Evolutionary conservation across 2,113 vertebrate genomes (phyloP), one percentile per base, ranked within the genome.

Genomic region (Vanacampus margaritifer): DNA sequence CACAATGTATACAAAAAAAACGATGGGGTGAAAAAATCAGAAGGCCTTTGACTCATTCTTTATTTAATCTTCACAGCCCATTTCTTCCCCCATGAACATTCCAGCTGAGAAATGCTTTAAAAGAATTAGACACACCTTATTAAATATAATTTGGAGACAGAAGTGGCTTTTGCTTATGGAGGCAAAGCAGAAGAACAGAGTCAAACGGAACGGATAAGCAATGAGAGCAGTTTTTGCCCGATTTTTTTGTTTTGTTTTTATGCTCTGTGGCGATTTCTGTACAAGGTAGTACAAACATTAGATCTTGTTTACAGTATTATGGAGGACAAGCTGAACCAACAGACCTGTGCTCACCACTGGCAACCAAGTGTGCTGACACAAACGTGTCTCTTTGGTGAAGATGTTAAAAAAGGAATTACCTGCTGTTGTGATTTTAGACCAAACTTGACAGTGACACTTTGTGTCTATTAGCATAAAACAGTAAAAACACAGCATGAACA

Each of bases 61-160:
- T n/a, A 61, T 24, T 61, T 41, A 41, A 24, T 61, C 12, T 61
- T 41, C 36, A 61, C 36, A 61, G 59, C 28, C n/a, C 36, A 61
- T 61, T 61, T 61, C 59, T 11, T 41, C n/a, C 36, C 7, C 12
- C 6, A 41, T 23, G 37, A 61, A 24, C n/a, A 41, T 14, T 41
- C 36, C 37, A 37, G 32, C 36, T 39, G 32, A 60, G 5, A 60
- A 19, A 39, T 60, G 32, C 11, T 60, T 60, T n/a, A 60, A 39
- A 60, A 60, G 19, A 37, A 36, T 60, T 23, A 60, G 21, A 12
- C 58, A 37, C 36, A 37, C 21, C 32, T 57, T 32, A 57, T 57
- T 57, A 17, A 57, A 28, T 28, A 57, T 57, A 26, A 57, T 57
- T 57, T 57, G 16, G 13, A 57, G 26, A 32, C 14, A 32, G 26